Evolutionary conservation across 2,113 vertebrate genomes (phyloP).

Genomic region (Rostratula benghalensis): DNA sequence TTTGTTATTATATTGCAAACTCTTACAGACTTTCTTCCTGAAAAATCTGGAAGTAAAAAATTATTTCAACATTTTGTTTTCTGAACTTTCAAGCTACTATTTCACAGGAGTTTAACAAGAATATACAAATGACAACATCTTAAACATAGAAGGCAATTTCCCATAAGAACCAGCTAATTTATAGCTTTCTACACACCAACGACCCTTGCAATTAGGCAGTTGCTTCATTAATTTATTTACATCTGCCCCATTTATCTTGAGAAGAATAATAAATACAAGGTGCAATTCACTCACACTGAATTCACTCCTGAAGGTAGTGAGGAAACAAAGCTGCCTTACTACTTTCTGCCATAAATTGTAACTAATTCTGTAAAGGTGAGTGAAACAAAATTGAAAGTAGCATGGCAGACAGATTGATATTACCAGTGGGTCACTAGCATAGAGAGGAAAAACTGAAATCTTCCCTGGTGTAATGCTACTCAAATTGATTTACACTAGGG

Average conservation of each 20-base stretch:
- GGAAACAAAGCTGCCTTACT: neutral
- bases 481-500: slow-evolving; percentile 40
- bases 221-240: slow-evolving; percentile 75
- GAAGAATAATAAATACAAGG: slow-evolving; percentile 57
- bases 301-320: neutral
- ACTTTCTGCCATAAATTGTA: slow-evolving; percentile 41
- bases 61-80: neutral
- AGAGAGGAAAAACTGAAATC: slow-evolving; percentile 31
- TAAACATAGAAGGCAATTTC: slow-evolving; percentile 72
- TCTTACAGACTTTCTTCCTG: neutral
- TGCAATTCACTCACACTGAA: neutral
- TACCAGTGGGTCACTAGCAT: neutral
- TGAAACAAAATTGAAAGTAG: slow-evolving; percentile 37
- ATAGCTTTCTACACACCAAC: slow-evolving; percentile 69
- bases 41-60: neutral
- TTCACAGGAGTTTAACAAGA: slow-evolving; percentile 43
- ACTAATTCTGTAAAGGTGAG: slow-evolving; percentile 6
- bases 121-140: slow-evolving; percentile 61
- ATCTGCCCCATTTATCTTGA: slow-evolving; percentile 62
- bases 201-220: slow-evolving; percentile 68
- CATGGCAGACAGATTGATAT: slow-evolving; percentile 6
- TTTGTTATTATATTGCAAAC: neutral
- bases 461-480: neutral
- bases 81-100: slow-evolving; percentile 11
- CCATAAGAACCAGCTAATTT: slow-evolving; percentile 72